Conservation (phyloP, 2,888 invertebrate genomes). For the Allolobophora icterica region DNA sequence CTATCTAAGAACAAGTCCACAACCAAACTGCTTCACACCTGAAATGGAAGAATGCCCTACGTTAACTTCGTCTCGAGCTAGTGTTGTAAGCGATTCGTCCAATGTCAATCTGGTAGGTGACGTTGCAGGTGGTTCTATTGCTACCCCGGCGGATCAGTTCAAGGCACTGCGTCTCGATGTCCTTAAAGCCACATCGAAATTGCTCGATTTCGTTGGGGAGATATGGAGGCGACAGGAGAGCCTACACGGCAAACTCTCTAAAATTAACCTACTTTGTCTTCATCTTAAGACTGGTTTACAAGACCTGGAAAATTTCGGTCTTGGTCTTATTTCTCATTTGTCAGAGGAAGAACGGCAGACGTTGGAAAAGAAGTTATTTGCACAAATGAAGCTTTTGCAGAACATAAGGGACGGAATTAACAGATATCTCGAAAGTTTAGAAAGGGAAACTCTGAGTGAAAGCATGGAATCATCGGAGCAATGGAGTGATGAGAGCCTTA, state of each 20-base stretch:
- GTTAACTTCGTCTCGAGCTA: not conserved
- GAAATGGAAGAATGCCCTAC: not conserved
- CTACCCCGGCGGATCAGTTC: not conserved
- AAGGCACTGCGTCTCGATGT: not conserved
- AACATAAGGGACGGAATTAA: not conserved
- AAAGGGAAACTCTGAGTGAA: not conserved
- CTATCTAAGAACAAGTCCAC: not conserved
- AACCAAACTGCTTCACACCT: not conserved
- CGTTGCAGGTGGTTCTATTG: not conserved
- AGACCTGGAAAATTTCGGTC: constrained; percentile 3
- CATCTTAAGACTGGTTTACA: not conserved
- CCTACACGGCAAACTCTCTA: not conserved
- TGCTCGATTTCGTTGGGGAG: not conserved
- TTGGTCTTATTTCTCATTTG: not conserved
- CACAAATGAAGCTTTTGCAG: constrained; percentile 6
- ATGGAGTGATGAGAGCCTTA: not conserved
- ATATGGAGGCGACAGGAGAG: not conserved
- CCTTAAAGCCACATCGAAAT: constrained; percentile 24
- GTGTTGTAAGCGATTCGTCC: not conserved
- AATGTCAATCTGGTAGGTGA: not conserved
- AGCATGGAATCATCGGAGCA: not conserved
- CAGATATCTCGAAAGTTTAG: not conserved
- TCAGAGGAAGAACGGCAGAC: not conserved
- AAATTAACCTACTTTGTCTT: not conserved
- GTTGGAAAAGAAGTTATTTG: not conserved